A percentile compares a stretch with the other conserved stretches of the same genome.
Evolutionary conservation across 2,888 invertebrate genomes (phyloP).

Genomic region (Pimpla rufipes): DNA sequence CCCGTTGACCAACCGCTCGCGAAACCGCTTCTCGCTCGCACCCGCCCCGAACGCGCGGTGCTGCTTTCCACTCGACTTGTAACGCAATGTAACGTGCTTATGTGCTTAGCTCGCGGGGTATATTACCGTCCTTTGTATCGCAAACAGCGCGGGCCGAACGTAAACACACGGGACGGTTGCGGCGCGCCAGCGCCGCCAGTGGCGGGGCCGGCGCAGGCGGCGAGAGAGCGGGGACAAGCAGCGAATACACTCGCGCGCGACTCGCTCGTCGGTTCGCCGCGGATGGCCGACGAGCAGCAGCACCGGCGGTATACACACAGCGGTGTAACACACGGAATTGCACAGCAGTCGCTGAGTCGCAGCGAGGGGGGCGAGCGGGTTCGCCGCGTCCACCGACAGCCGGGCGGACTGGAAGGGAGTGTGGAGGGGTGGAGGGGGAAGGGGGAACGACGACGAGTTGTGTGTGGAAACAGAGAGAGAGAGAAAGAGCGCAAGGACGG

Average conservation of each 20-base stretch:
- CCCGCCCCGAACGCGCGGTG: slow-evolving; percentile 68
- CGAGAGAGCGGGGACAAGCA: slow-evolving; percentile 7
- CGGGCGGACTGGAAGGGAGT: slow-evolving; percentile 40
- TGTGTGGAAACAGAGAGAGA: neutral
- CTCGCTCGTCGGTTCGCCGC: slow-evolving; percentile 39
- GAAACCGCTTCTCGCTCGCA: slow-evolving; percentile 2
- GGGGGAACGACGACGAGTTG: slow-evolving; percentile 21
- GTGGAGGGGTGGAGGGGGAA: too few species aligned
- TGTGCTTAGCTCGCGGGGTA: slow-evolving; percentile 72
- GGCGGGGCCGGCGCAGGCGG: slow-evolving; percentile 29
- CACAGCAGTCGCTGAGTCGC: slow-evolving; percentile 13
- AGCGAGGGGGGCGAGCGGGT: slow-evolving; percentile 38
- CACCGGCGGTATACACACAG: neutral
- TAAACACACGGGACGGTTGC: slow-evolving; percentile 70
- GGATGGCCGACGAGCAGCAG: slow-evolving; percentile 49
- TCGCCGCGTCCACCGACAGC: slow-evolving; percentile 44
- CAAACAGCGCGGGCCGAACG: slow-evolving; percentile 74
- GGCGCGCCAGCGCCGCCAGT: slow-evolving; percentile 52
- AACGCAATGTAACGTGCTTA: slow-evolving; percentile 77
- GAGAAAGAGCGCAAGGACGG: slow-evolving; percentile 22
- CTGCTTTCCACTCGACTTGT: slow-evolving; percentile 78
- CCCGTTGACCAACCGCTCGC: slow-evolving; percentile 20
- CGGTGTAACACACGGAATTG: slow-evolving; percentile 49
- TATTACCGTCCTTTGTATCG: slow-evolving; percentile 76
- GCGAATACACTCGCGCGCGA: slow-evolving; percentile 20